Evolutionary conservation across 1,140 invertebrate genomes (phyloP).

Genomic region (Episyrphus balteatus): DNA sequence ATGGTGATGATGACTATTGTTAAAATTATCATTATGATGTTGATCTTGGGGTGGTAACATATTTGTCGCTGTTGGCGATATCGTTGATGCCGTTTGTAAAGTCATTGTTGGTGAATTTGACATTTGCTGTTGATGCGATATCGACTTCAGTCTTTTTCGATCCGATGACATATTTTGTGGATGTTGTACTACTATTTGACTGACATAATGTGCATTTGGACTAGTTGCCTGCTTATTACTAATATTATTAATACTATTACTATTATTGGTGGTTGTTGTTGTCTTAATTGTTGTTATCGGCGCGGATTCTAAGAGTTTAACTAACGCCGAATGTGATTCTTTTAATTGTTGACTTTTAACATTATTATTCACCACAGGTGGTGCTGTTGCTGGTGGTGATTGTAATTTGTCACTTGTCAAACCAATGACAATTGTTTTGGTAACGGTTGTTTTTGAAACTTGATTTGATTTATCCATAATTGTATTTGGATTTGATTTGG

Average conservation of each 20-base stretch:
- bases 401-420: conserved; percentile 11
- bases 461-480: not conserved
- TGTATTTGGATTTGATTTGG: not conserved
- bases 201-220: not conserved
- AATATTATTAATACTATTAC: conserved; percentile 3
- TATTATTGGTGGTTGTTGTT: conserved; percentile 8
- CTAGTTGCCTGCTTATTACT: conserved; percentile 22
- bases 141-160: conserved; percentile 7
- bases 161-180: conserved; percentile 18
- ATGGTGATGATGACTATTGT: conserved; percentile 1
- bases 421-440: not conserved
- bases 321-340: conserved; percentile 32
- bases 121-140: conserved; percentile 23
- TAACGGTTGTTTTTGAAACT: not conserved
- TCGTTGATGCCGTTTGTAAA: conserved; percentile 13
- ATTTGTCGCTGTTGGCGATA: conserved; percentile 8
- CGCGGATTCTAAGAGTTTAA: conserved; percentile 33
- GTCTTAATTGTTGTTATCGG: conserved; percentile 16
- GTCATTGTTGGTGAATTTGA: conserved; percentile 15
- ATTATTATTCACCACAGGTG: conserved; percentile 5
- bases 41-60: conserved; percentile 10
- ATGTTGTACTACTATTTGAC: conserved; percentile 6
- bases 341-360: conserved; percentile 32
- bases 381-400: conserved; percentile 10
- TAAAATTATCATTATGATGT: conserved; percentile 14